Evolutionary conservation across 2,888 invertebrate genomes (phyloP).

Genomic region (Neoscelio sp.): DNA sequence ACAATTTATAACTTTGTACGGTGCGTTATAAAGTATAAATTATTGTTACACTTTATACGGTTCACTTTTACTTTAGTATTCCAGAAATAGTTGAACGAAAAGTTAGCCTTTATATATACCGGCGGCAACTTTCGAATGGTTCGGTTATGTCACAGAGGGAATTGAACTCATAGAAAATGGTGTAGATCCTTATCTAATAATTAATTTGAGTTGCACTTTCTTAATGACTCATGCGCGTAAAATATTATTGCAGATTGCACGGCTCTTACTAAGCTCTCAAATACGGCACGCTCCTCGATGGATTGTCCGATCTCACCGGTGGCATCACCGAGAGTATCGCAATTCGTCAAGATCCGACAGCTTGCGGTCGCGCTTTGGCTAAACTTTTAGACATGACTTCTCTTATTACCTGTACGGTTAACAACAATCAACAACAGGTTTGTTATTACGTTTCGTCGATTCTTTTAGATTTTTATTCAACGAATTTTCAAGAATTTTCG

Average conservation of each 20-base stretch:
- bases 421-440: constrained; percentile 82
- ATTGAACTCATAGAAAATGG: constrained; percentile 30
- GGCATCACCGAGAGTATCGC: constrained; percentile 94
- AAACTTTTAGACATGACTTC: constrained; percentile 92
- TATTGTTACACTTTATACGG: too few relatives aligned
- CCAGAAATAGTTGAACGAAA: constrained; percentile 9
- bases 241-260: constrained; percentile 87
- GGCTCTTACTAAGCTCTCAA: constrained; percentile 97
- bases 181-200: constrained; percentile 40
- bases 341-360: constrained; percentile 88
- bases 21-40: too few relatives aligned
- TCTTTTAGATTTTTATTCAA: not conserved
- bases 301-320: constrained; percentile 94
- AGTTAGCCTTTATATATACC: too few relatives aligned
- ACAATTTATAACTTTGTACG: too few relatives aligned
- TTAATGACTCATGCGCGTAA: constrained; percentile 39
- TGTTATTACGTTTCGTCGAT: not conserved
- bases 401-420: constrained; percentile 91
- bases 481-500: not conserved
- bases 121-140: constrained; percentile 32
- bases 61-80: constrained; percentile 17
- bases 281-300: constrained; percentile 95
- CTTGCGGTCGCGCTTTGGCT: constrained; percentile 87
- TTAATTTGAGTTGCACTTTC: constrained; percentile 40
- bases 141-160: constrained; percentile 33